Conservation (phyloP, 2,888 invertebrate genomes). For the Ypsolopha scabrella region DNA sequence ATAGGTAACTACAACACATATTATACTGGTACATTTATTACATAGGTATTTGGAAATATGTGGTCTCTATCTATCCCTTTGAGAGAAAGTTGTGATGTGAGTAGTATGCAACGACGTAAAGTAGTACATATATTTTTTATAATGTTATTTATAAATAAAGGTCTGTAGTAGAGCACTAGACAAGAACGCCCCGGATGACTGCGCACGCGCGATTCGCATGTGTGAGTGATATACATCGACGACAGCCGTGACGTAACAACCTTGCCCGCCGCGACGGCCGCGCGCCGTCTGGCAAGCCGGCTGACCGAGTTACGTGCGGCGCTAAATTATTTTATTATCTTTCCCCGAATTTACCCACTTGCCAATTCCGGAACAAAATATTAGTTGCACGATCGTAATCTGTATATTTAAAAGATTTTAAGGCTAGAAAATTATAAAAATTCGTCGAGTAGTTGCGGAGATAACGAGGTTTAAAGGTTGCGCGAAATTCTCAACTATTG, state of each 20-base stretch:
- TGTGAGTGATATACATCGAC: slow-evolving; percentile 13
- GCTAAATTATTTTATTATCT: slow-evolving; percentile 15
- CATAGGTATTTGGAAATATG: too few relatives aligned
- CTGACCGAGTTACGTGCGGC: slow-evolving; percentile 19
- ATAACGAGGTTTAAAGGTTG: neutral
- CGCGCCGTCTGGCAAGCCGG: slow-evolving; percentile 12
- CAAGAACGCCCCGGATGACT: neutral
- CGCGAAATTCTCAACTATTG: neutral
- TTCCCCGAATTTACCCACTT: slow-evolving; percentile 17
- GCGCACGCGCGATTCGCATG: slow-evolving; percentile 9
- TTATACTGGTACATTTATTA: too few relatives aligned
- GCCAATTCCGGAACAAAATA: slow-evolving; percentile 11
- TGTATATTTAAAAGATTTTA: slow-evolving; percentile 11
- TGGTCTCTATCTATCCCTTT: too few relatives aligned
- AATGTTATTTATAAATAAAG: too few relatives aligned
- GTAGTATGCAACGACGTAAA: too few relatives aligned
- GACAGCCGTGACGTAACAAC: slow-evolving; percentile 22
- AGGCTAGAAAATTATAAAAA: slow-evolving; percentile 15
- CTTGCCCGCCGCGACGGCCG: slow-evolving; percentile 30
- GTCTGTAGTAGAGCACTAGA: neutral
- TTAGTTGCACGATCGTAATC: slow-evolving; percentile 8
- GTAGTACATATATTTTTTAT: too few relatives aligned
- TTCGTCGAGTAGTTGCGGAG: neutral
- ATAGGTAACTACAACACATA: too few relatives aligned
- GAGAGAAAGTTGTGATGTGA: too few relatives aligned